These are phyloP conservation scores for Actinemys pallida DNA, from an alignment of 2,113 vertebrate genomes.

Conservation along the genomic window DNA sequence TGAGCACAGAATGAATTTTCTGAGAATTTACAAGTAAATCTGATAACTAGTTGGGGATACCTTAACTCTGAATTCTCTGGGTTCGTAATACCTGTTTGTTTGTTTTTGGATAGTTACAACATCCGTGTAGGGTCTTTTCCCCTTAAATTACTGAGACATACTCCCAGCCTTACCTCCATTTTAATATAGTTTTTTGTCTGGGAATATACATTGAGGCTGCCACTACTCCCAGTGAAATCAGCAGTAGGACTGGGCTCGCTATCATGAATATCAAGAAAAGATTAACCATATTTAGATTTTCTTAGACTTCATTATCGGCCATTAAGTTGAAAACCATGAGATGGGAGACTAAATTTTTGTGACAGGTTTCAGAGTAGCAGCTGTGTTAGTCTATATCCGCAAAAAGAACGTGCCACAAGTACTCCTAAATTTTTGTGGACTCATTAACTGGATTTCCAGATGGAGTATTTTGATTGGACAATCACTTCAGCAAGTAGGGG, in stretches of 20 bases:
- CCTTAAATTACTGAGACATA: not conserved
- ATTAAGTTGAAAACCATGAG: not conserved
- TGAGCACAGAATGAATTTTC: slow-evolving; percentile 21
- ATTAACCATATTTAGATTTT: not conserved
- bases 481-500: not conserved
- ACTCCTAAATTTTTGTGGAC: not conserved
- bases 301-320: not conserved
- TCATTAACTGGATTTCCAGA: not conserved
- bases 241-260: not conserved
- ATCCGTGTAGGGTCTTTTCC: not conserved
- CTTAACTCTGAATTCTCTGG: not conserved
- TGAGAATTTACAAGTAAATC: slow-evolving; percentile 33
- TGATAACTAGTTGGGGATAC: slow-evolving; percentile 35
- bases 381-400: no score
- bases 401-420: no score
- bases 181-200: not conserved
- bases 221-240: not conserved
- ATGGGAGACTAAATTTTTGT: not conserved
- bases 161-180: not conserved
- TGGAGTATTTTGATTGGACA: not conserved
- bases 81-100: not conserved
- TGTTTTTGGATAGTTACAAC: not conserved
- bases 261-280: not conserved
- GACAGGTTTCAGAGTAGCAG: no score
- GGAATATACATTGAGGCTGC: not conserved